phyloP scores from a whole-genome alignment of 2,888 invertebrate genomes.

The Torymus auratus region DNA sequence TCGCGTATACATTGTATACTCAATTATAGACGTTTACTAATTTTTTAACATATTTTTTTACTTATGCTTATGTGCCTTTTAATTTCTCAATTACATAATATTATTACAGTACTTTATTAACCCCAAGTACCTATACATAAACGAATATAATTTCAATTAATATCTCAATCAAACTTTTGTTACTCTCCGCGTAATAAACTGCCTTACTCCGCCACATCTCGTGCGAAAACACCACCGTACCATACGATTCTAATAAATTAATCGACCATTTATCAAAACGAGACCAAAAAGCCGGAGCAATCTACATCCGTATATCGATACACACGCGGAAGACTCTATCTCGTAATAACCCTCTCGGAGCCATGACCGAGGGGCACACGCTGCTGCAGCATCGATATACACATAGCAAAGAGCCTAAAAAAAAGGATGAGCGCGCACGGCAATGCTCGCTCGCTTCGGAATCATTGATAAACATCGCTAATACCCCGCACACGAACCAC shows the following conservation, averaged over 20 bases:
- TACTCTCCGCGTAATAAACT: too few species aligned
- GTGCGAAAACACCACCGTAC: too few species aligned
- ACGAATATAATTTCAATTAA: too few species aligned
- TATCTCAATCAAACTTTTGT: too few species aligned
- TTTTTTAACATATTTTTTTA: too few species aligned
- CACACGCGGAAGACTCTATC: background rate
- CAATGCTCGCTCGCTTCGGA: conserved; percentile 4
- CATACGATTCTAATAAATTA: background rate
- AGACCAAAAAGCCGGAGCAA: background rate
- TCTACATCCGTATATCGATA: background rate
- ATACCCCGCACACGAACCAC: conserved; percentile 11
- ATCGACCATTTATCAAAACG: conserved; percentile 7
- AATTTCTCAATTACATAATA: too few species aligned
- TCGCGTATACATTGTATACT: background rate
- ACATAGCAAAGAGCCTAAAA: conserved; percentile 22
- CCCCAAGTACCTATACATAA: too few species aligned
- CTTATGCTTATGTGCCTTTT: too few species aligned
- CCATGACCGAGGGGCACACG: background rate
- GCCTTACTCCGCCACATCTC: too few species aligned
- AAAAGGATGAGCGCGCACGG: background rate
- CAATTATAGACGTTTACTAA: background rate
- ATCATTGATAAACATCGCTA: conserved; percentile 50
- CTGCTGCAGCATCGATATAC: background rate
- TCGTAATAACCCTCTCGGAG: background rate
- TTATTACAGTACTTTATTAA: too few species aligned